These are phyloP conservation scores for Propithecus deckenii DNA, from an alignment of 2,797 vertebrate species.

Conservation along the genomic window DNA sequence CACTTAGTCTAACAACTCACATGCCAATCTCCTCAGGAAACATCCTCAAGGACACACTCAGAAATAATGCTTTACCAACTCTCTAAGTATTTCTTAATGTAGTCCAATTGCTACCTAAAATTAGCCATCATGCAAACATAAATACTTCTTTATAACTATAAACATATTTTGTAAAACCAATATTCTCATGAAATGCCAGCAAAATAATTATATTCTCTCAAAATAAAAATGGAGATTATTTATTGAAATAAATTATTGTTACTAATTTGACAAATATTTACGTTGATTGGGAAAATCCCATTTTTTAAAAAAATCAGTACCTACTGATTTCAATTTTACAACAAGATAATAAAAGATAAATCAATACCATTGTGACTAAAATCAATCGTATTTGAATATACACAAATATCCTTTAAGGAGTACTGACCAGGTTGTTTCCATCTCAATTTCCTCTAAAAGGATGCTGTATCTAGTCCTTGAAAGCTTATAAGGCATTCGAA, in stretches of 20 bases:
- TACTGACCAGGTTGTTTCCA: background rate
- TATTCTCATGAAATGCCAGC: background rate
- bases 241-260: background rate
- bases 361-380: background rate
- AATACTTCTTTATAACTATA: background rate
- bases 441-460: background rate
- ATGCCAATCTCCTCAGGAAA: background rate
- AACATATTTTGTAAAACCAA: background rate
- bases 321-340: background rate
- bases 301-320: background rate
- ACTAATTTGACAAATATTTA: background rate
- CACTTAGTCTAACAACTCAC: background rate
- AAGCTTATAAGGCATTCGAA: background rate
- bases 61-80: background rate
- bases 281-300: background rate
- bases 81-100: background rate
- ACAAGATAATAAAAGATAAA: background rate
- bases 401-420: background rate
- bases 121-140: background rate
- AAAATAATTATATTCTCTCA: background rate
- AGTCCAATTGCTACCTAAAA: background rate
- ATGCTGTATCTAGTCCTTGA: background rate
- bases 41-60: background rate
- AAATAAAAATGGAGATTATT: background rate
- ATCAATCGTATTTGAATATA: background rate